Percentiles rank a stretch among this genome's conserved stretches.
phyloP scores from a whole-genome alignment of 2,888 invertebrate species.

The Drosophila histrio region DNA sequence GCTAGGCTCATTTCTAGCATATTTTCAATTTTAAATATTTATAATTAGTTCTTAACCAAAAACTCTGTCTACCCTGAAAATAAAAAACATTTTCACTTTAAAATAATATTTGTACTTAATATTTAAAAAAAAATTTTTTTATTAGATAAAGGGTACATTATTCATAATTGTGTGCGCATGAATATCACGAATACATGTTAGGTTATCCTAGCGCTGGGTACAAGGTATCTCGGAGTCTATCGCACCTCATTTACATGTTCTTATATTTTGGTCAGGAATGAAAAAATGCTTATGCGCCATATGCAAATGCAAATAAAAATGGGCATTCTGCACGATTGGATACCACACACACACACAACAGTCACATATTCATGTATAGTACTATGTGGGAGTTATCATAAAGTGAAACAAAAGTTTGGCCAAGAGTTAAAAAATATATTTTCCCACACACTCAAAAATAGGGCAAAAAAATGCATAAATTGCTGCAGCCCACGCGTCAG shows the following conservation, averaged over 20 bases:
- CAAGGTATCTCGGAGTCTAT: neutral
- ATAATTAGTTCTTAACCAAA: no score
- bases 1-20: fast-evolving
- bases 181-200: no score
- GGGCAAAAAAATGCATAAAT: conserved; percentile 61
- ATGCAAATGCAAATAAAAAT: conserved; percentile 71
- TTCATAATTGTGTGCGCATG: no score
- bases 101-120: no score
- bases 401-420: conserved; percentile 66
- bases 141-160: no score
- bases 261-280: conserved; percentile 40
- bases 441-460: neutral
- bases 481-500: conserved; percentile 35
- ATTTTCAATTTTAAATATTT: no score
- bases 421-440: conserved; percentile 51
- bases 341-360: conserved; percentile 20
- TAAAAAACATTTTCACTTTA: no score
- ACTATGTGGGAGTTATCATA: conserved; percentile 45
- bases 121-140: no score
- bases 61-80: no score
- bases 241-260: neutral
- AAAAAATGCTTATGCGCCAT: conserved; percentile 73
- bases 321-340: conserved; percentile 73
- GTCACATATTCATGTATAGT: conserved; percentile 11
- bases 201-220: no score